These are phyloP conservation scores for Cephalotes varians DNA, from an alignment of 2,888 invertebrate species.

Conservation along the genomic window DNA sequence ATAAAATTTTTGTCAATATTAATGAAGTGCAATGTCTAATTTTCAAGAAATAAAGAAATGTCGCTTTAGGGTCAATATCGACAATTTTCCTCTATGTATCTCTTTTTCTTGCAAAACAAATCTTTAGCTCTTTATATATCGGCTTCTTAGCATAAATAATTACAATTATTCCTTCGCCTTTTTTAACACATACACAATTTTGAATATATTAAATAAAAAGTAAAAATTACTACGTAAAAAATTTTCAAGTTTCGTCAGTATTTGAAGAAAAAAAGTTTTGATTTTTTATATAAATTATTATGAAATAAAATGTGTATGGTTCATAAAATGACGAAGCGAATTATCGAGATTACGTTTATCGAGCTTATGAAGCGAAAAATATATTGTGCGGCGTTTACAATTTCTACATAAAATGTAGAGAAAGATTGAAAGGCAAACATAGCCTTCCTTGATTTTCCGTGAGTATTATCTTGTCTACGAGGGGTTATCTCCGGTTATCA, in stretches of 20 bases:
- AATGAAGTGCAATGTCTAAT: no score
- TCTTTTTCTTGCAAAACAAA: not conserved
- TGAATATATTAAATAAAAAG: not conserved
- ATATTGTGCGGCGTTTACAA: not conserved
- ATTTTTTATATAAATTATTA: not conserved
- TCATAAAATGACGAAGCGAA: not conserved
- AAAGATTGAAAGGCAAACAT: conserved; percentile 38
- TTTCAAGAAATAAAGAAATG: no score
- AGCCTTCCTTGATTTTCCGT: conserved; percentile 35
- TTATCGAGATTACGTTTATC: conserved; percentile 26
- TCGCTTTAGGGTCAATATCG: no score
- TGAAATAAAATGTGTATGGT: not conserved
- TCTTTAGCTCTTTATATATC: not conserved
- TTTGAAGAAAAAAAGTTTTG: not conserved
- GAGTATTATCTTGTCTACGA: conserved; percentile 18
- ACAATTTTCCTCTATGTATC: no score
- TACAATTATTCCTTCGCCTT: not conserved
- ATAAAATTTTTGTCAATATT: no score
- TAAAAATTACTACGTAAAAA: not conserved
- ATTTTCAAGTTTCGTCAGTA: not conserved
- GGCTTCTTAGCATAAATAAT: not conserved
- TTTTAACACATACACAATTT: not conserved
- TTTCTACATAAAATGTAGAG: conserved; percentile 10
- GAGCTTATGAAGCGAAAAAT: not conserved
- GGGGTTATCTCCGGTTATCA: conserved; percentile 71